Conservation (phyloP, 1,140 invertebrate species). For the Atta colombica region DNA sequence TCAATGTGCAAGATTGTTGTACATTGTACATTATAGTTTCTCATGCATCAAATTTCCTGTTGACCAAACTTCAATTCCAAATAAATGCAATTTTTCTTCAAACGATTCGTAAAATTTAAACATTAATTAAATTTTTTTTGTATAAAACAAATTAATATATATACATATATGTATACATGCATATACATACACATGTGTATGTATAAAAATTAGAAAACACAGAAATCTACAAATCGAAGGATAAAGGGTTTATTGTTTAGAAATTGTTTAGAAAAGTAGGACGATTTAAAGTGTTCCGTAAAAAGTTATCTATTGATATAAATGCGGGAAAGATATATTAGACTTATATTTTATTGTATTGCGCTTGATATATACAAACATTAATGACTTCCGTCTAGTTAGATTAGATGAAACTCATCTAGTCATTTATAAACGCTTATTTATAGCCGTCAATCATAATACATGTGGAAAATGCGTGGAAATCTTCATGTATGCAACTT, state of each 20-base stretch:
- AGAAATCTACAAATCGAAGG: neutral
- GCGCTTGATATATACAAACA: constrained; percentile 25
- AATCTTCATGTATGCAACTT: constrained; percentile 2
- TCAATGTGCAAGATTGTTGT: neutral
- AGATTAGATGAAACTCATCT: constrained; percentile 55
- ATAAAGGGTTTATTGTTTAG: neutral
- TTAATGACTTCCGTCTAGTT: constrained; percentile 57
- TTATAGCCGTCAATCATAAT: constrained; percentile 46
- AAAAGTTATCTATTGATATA: neutral
- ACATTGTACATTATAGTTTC: neutral
- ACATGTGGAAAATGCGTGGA: constrained; percentile 26
- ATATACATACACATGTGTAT: too few species aligned
- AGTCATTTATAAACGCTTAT: constrained; percentile 62
- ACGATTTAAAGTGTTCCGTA: neutral
- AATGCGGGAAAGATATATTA: neutral
- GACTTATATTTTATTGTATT: constrained; percentile 15
- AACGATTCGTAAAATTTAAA: neutral
- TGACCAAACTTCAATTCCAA: neutral
- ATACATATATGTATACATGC: neutral
- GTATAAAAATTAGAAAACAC: neutral
- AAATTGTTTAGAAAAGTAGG: neutral
- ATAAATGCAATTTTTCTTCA: neutral
- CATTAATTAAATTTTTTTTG: neutral
- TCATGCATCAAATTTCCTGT: neutral
- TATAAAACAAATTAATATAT: neutral